Evolutionary conservation across 1,140 invertebrate genomes (phyloP).

Genomic region (Brachionus manjavacas): DNA sequence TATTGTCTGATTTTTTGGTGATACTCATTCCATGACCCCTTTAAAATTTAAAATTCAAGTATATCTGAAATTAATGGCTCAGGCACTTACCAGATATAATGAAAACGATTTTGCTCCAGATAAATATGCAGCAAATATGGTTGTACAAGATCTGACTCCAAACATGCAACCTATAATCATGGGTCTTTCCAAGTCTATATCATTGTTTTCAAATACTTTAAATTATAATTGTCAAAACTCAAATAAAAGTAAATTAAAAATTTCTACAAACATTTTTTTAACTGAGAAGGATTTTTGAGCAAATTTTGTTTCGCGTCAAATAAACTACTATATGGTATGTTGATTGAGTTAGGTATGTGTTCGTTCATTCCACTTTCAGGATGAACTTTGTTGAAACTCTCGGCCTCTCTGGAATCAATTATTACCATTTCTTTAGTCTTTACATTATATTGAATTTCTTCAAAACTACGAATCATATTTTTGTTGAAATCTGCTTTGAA

Average conservation of each 20-base stretch:
- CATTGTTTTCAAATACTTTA: constrained; percentile 16
- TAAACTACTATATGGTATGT: constrained; percentile 31
- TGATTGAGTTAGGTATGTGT: constrained; percentile 8
- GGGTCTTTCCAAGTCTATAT: neutral
- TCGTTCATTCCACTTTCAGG: neutral
- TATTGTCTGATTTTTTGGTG: neutral
- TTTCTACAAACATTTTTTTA: neutral
- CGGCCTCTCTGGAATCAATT: neutral
- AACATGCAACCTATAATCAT: neutral
- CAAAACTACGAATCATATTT: neutral
- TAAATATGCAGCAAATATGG: constrained; percentile 17
- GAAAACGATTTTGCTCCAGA: neutral
- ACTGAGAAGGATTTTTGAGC: neutral
- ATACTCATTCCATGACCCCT: constrained; percentile 41
- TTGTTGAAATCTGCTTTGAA: neutral
- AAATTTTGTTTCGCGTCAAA: neutral
- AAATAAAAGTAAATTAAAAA: neutral
- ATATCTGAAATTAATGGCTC: neutral
- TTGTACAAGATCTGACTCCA: constrained; percentile 21
- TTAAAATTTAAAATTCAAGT: neutral
- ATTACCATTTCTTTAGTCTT: neutral
- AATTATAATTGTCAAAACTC: neutral
- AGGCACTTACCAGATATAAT: neutral
- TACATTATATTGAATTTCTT: neutral
- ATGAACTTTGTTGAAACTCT: neutral